Percentiles rank a stretch among this genome's conserved stretches.
Conservation (phyloP, 2,888 invertebrate species). For the Scrobipalpa costella region DNA sequence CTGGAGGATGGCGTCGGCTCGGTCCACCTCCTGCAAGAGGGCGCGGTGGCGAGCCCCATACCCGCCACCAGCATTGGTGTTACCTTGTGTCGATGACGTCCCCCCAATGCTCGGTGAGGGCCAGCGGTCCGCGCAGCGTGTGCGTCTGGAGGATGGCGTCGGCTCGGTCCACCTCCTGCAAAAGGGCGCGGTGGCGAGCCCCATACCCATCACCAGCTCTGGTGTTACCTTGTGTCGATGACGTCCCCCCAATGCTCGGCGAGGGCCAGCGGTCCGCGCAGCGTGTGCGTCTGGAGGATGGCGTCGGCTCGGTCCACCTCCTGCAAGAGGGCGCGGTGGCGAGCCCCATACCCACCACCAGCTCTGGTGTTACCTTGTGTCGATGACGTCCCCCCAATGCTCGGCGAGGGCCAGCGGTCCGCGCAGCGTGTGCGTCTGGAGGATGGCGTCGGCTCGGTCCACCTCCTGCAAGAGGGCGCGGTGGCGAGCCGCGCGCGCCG, state of each 20-base stretch:
- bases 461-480: constrained; percentile 84
- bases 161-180: constrained; percentile 84
- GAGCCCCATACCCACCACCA: no score
- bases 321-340: constrained; percentile 82
- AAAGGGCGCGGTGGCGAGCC: constrained; percentile 81
- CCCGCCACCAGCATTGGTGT: no score
- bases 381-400: constrained; percentile 84
- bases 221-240: constrained; percentile 80
- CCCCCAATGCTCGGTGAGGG: constrained; percentile 83
- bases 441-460: constrained; percentile 84
- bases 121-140: constrained; percentile 76
- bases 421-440: constrained; percentile 83
- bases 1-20: no score
- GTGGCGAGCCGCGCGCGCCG: constrained; percentile 82
- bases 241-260: constrained; percentile 85
- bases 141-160: constrained; percentile 83
- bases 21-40: no score
- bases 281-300: constrained; percentile 79
- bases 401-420: constrained; percentile 78
- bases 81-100: constrained; percentile 83
- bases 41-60: no score
- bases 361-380: constrained; percentile 77
- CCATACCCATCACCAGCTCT: no score
- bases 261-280: constrained; percentile 77
- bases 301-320: constrained; percentile 86